Evolutionary conservation across 2,888 invertebrate genomes (phyloP), one percentile per base, ranked within the genome.

Genomic region (Plebejus argus): DNA sequence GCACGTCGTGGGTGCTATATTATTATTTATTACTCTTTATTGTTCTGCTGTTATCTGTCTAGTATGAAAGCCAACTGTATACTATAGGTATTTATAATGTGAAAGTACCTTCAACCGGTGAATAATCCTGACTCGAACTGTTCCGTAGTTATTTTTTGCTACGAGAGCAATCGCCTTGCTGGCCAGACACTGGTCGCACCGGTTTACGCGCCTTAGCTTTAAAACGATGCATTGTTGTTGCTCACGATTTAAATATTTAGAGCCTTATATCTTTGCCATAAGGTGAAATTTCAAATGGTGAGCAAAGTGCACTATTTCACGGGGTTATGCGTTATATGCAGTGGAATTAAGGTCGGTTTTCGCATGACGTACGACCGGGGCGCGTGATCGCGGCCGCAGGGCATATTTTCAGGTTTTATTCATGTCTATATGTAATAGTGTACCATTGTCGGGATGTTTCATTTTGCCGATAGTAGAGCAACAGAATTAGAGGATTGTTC

Each of bases 171-270:
- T 87, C 83, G 84, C 83, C 85, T 81, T 83, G 84, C 87, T 84
- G 86, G 85, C 82, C 88, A 87, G 90, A 88, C 88, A 90, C 89
- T 86, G 88, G 91, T 91, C 85, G 81, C 85, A 91, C 91, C 91
- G 91, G 91, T 91, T 91, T 86, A 76, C 56, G 5, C 28, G 3
- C 0, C 35, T 49, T 74, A 77, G 35, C 66, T 78, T 76, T 56
- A 79, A 85, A 90, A 87, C 75, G 82, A 49, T 45, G 61, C 77
- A 79, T 74, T 18, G 33, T 23, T 20, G 58, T 20, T n/a, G 5
- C 3, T 5, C 1, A 10, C 7, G 72, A 81, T 61, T n/a, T 23
- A n/a, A n/a, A n/a, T 2, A 85, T 85, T 82, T 45, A 20, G 18
- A 53, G 81, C 83, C 79, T 81, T 85, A 82, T 6, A 0, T 23